A percentile compares a stretch with the other conserved stretches of the same genome.
phyloP scores from a whole-genome alignment of 2,888 invertebrate species.

The Opisthograptis luteolata region DNA sequence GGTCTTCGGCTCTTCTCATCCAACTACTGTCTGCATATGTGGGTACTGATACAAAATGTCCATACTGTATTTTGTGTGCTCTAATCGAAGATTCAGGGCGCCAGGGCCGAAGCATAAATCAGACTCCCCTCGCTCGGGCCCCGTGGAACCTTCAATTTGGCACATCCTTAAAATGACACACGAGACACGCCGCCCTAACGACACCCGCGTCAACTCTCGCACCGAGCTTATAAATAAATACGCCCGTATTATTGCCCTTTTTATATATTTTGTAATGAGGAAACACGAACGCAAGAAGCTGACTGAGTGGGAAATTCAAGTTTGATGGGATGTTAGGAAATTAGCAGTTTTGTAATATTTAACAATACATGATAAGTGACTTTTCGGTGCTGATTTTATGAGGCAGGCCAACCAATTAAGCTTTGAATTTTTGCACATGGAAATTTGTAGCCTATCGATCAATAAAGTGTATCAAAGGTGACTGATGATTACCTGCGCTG shows the following conservation, averaged over 20 bases:
- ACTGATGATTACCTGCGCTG: too few species aligned
- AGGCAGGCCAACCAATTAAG: too few species aligned
- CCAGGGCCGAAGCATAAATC: conserved; percentile 75
- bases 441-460: too few species aligned
- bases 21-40: background rate
- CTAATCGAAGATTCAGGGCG: conserved; percentile 64
- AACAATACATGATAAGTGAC: too few species aligned
- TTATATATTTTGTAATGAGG: conserved; percentile 41
- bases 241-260: conserved; percentile 49
- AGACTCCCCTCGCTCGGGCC: conserved; percentile 79
- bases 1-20: too few species aligned
- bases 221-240: conserved; percentile 63
- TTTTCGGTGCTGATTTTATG: too few species aligned
- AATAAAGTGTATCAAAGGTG: too few species aligned
- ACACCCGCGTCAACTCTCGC: conserved; percentile 68
- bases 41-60: background rate
- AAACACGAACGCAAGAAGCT: conserved; percentile 30
- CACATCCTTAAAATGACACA: conserved; percentile 85
- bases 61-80: conserved; percentile 7
- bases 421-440: too few species aligned
- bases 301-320: conserved; percentile 21
- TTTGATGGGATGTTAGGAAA: conserved; percentile 11
- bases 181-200: conserved; percentile 80
- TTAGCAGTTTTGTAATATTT: conserved; percentile 2
- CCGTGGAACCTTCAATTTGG: conserved; percentile 83